These are phyloP conservation scores for Gymnoscelis rufifasciata DNA, from an alignment of 2,888 invertebrate genomes.

Conservation along the genomic window DNA sequence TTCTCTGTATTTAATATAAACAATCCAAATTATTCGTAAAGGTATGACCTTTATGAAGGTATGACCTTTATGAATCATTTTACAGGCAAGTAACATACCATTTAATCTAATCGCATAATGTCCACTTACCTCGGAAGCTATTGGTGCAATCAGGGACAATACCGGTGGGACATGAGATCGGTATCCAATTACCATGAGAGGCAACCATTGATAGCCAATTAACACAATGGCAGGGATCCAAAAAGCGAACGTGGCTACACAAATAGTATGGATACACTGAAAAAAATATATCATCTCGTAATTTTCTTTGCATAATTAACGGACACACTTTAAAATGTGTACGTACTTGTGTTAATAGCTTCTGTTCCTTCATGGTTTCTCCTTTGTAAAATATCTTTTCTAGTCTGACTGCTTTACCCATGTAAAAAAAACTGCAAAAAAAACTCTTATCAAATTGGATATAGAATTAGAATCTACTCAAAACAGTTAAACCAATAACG, in stretches of 20 bases:
- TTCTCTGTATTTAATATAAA: too few species aligned
- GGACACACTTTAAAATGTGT: background rate
- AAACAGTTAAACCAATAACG: too few species aligned
- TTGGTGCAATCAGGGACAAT: slow-evolving; percentile 67
- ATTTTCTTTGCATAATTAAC: too few species aligned
- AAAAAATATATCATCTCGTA: slow-evolving; percentile 8
- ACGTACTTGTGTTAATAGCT: slow-evolving; percentile 62
- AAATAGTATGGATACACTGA: slow-evolving; percentile 63
- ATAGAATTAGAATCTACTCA: too few species aligned
- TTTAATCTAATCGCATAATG: too few species aligned
- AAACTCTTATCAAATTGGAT: too few species aligned
- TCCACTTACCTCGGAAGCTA: slow-evolving; percentile 68
- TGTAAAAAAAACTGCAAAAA: slow-evolving; percentile 62
- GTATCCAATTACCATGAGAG: slow-evolving; percentile 58
- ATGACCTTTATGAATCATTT: too few species aligned
- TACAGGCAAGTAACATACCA: too few species aligned
- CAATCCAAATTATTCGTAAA: too few species aligned
- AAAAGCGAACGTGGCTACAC: slow-evolving; percentile 60
- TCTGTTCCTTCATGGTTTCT: slow-evolving; percentile 64
- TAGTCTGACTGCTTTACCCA: slow-evolving; percentile 65
- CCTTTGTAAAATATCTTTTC: slow-evolving; percentile 68
- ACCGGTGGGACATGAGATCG: slow-evolving; percentile 67
- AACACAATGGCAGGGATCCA: slow-evolving; percentile 74
- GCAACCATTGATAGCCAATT: slow-evolving; percentile 70
- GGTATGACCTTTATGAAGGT: too few species aligned